Evolutionary conservation across 2,888 invertebrate species (phyloP), one percentile per base, ranked within the genome.

Genomic region (Pediacus dermestoides): DNA sequence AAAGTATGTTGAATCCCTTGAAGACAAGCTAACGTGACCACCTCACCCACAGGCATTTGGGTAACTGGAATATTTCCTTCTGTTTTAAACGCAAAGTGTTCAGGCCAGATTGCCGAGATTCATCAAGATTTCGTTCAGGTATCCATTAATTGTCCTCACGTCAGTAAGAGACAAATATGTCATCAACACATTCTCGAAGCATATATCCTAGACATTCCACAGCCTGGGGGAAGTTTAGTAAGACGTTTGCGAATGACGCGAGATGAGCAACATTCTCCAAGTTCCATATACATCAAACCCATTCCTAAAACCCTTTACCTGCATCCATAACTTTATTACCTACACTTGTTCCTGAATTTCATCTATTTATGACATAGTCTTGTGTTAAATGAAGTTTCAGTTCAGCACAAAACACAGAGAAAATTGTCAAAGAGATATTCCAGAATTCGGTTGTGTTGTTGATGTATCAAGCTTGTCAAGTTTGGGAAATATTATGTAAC

Each of bases 261-360:
- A 56, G 61, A 64, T 60, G 60, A 61, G 51, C 58, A 59, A 59
- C 66, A 67, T 67, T 67, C 66, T 52, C 61, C 47, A 60, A 65
- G 66, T 66, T 64, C 65, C 65, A 58, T 55, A n/a, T n/a, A 61
- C 61, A 63, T 64, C 64, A 63, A 65, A 61, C 59, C 58, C 65
- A 62, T 65, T 61, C 61, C 61, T 51, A 46, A 41, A 60, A 61
- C 61, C 63, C 61, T 61, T 63, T 60, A 57, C 51, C 52, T 46
- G 46, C 45, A 45, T 39, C 47, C 43, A 40, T 40, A 43, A 43
- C 48, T 45, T 43, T 46, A 48, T 48, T 36, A n/a, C n/a, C n/a
- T n/a, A 47, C 28, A 28, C 28, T 28, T 28, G 28, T 28, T 39
- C 33, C 37, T 44, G 40, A 44, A 44, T 40, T 44, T 40, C 40